A percentile compares a stretch with the other conserved stretches of the same genome.
These are phyloP conservation scores for Ictalurus punctatus DNA, from an alignment of 2,113 vertebrate genomes.

Conservation along the genomic window DNA sequence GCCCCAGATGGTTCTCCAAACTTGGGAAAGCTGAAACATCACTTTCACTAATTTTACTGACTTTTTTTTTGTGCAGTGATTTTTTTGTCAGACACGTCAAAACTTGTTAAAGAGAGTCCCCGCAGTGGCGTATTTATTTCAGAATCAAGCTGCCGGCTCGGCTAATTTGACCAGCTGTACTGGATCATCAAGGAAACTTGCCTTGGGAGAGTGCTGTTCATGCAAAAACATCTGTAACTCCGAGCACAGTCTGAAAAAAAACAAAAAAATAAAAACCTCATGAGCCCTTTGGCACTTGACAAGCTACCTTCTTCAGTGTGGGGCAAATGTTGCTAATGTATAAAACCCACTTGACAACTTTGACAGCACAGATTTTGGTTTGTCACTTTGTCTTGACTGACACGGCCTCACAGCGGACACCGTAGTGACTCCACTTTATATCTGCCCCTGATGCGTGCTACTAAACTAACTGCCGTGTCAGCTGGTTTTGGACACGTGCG, in stretches of 20 bases:
- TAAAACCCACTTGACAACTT: background rate
- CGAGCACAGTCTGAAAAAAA: background rate
- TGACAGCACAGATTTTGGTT: background rate
- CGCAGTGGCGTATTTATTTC: background rate
- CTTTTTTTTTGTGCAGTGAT: background rate
- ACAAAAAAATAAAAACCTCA: too few species aligned
- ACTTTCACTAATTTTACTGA: background rate
- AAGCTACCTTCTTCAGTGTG: background rate
- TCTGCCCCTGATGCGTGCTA: background rate
- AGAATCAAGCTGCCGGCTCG: background rate
- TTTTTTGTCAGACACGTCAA: conserved; percentile 16
- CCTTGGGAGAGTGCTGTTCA: background rate
- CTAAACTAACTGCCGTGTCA: background rate
- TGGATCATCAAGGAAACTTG: background rate
- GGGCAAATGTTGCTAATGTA: background rate
- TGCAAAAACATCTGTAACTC: conserved; percentile 7
- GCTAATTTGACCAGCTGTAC: conserved; percentile 17
- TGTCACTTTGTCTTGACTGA: background rate
- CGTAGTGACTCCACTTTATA: background rate
- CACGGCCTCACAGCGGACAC: background rate
- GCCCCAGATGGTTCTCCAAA: background rate
- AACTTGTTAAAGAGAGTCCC: conserved; percentile 1
- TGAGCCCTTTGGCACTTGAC: background rate
- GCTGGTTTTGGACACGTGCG: background rate
- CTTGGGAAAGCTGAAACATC: conserved; percentile 5